A percentile compares a stretch with the other conserved stretches of the same genome.
phyloP scores from a whole-genome alignment of 2,797 vertebrate genomes.

The Nothura maculosa region DNA sequence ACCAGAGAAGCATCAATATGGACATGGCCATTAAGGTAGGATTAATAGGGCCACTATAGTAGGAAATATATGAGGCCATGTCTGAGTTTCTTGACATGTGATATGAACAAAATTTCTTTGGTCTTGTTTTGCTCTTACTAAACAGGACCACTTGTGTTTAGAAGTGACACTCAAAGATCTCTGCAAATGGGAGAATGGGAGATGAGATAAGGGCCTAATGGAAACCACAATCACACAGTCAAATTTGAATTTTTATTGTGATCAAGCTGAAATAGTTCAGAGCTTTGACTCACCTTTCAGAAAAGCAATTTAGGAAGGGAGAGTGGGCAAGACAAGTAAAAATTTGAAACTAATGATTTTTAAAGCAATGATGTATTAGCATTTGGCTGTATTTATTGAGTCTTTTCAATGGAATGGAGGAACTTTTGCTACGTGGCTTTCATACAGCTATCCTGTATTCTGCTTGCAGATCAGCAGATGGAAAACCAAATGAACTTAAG shows the following conservation, averaged over 20 bases:
- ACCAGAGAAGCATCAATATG: background rate
- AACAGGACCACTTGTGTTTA: background rate
- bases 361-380: background rate
- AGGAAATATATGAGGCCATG: background rate
- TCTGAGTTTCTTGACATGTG: background rate
- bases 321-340: background rate
- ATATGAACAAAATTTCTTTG: background rate
- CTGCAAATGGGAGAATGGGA: background rate
- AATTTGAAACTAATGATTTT: background rate
- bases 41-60: background rate
- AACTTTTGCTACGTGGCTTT: background rate
- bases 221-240: background rate
- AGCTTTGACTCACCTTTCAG: background rate
- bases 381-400: background rate
- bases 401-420: background rate
- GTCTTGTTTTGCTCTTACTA: background rate
- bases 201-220: background rate
- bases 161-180: background rate
- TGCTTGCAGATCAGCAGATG: background rate
- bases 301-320: background rate
- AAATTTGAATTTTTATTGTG: background rate
- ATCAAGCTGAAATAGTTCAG: background rate
- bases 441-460: background rate
- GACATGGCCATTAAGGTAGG: background rate
- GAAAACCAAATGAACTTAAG: conserved; percentile 4